A percentile compares a stretch with the other conserved stretches of the same genome.
These are phyloP conservation scores for Cheilosia soror DNA, from an alignment of 2,888 invertebrate genomes.

Conservation along the genomic window DNA sequence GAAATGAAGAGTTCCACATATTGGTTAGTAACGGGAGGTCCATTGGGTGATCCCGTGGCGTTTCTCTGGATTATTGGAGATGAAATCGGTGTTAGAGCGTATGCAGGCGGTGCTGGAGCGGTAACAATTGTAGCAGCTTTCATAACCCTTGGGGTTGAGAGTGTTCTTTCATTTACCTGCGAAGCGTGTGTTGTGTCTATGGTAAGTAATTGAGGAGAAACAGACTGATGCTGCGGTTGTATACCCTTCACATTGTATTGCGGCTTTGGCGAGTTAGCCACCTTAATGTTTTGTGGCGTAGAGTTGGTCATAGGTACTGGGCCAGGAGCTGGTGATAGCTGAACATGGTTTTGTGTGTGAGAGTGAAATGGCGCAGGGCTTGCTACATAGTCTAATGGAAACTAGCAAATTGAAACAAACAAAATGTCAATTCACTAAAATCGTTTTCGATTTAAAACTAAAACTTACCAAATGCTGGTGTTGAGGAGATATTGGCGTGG, in stretches of 20 bases:
- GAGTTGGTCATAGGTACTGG: slow-evolving; percentile 46
- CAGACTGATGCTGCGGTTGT: slow-evolving; percentile 42
- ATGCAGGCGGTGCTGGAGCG: slow-evolving; percentile 44
- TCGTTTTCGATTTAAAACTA: neutral
- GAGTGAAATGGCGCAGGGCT: slow-evolving; percentile 46
- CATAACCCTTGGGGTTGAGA: slow-evolving; percentile 28
- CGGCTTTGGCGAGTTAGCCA: slow-evolving; percentile 29
- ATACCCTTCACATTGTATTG: slow-evolving; percentile 50
- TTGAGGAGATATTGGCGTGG: slow-evolving; percentile 75
- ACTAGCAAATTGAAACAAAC: slow-evolving; percentile 10
- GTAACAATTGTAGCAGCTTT: slow-evolving; percentile 49
- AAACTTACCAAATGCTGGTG: slow-evolving; percentile 80
- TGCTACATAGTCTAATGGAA: slow-evolving; percentile 60
- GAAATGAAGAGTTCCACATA: slow-evolving; percentile 70
- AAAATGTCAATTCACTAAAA: neutral
- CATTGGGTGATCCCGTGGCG: slow-evolving; percentile 40
- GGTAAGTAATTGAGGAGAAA: slow-evolving; percentile 54
- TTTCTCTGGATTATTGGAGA: slow-evolving; percentile 56
- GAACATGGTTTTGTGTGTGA: slow-evolving; percentile 43
- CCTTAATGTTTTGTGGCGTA: slow-evolving; percentile 44
- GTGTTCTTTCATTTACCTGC: slow-evolving; percentile 47
- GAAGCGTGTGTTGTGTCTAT: slow-evolving; percentile 64
- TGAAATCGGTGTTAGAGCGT: slow-evolving; percentile 57
- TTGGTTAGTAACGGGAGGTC: slow-evolving; percentile 58
- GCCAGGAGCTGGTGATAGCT: slow-evolving; percentile 37